phyloP scores from a whole-genome alignment of 1,140 invertebrate species.

The Dufourea novaeangliae region DNA sequence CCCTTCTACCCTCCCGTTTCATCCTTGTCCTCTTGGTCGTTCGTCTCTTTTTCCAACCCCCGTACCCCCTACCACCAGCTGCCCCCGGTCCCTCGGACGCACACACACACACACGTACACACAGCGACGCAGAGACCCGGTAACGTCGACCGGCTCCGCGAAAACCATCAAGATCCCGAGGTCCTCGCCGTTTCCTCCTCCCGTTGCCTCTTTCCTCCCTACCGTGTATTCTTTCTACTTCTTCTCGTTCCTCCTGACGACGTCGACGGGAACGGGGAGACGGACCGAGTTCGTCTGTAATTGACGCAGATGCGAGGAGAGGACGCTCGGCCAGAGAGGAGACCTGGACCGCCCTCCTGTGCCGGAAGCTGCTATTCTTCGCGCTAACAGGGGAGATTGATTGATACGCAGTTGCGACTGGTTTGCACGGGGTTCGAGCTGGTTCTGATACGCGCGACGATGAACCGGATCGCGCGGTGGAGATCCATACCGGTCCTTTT shows the following conservation, averaged over 20 bases:
- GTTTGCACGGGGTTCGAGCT: too few relatives aligned
- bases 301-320: constrained; percentile 40
- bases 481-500: too few relatives aligned
- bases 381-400: constrained; percentile 28
- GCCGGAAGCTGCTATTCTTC: constrained; percentile 32
- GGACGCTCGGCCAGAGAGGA: not conserved
- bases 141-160: constrained; percentile 58
- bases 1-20: not conserved
- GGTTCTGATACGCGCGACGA: not conserved
- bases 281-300: constrained; percentile 37
- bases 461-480: not conserved
- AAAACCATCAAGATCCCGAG: constrained; percentile 65
- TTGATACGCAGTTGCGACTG: not conserved
- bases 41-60: not conserved
- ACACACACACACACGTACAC: constrained; percentile 29
- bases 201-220: not conserved
- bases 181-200: too few relatives aligned
- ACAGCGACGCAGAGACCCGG: constrained; percentile 20
- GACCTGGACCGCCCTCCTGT: not conserved
- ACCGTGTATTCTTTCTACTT: constrained; percentile 39
- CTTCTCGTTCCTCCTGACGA: not conserved
- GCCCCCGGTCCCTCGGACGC: constrained; percentile 31
- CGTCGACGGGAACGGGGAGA: not conserved
- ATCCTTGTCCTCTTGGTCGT: not conserved
- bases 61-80: not conserved